phyloP scores from a whole-genome alignment of 2,888 invertebrate species.

The Trissolcus japonicus region DNA sequence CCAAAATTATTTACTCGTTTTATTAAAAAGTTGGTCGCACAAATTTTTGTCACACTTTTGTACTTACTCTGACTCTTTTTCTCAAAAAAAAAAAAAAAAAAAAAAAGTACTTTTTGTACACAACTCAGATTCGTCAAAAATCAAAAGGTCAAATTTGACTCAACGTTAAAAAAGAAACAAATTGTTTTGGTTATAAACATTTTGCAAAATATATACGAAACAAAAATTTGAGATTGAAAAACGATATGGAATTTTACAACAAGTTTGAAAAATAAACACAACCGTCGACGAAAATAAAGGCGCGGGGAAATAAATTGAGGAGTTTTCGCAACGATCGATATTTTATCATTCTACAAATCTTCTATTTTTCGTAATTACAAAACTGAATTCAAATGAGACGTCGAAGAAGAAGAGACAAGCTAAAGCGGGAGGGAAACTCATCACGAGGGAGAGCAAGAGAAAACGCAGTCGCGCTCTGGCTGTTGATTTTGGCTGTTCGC shows the following conservation, averaged over 20 bases:
- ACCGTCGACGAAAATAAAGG: too few species aligned
- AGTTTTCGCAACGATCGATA: constrained; percentile 23
- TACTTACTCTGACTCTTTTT: constrained; percentile 29
- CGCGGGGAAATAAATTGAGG: neutral
- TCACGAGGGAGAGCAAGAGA: constrained; percentile 51
- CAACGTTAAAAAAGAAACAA: constrained; percentile 5
- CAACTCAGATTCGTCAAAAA: constrained; percentile 29
- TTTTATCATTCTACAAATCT: constrained; percentile 24
- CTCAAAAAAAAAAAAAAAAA: too few species aligned
- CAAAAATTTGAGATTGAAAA: neutral
- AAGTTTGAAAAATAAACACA: too few species aligned
- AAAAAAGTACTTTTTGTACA: constrained; percentile 19
- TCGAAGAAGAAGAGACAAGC: constrained; percentile 54
- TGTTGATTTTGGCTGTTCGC: constrained; percentile 72
- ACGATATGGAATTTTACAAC: too few species aligned
- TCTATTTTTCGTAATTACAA: constrained; percentile 43
- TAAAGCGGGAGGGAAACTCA: constrained; percentile 48
- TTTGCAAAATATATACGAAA: neutral
- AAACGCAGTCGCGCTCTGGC: constrained; percentile 47
- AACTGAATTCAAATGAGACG: constrained; percentile 55
- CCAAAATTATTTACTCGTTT: constrained; percentile 75
- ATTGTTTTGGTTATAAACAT: neutral
- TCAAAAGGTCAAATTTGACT: constrained; percentile 30
- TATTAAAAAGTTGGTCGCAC: constrained; percentile 68
- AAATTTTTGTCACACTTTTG: constrained; percentile 35